A percentile compares a stretch with the other conserved stretches of the same genome.
Conservation (phyloP, 2,888 invertebrate genomes). For the Polia nebulosa region DNA sequence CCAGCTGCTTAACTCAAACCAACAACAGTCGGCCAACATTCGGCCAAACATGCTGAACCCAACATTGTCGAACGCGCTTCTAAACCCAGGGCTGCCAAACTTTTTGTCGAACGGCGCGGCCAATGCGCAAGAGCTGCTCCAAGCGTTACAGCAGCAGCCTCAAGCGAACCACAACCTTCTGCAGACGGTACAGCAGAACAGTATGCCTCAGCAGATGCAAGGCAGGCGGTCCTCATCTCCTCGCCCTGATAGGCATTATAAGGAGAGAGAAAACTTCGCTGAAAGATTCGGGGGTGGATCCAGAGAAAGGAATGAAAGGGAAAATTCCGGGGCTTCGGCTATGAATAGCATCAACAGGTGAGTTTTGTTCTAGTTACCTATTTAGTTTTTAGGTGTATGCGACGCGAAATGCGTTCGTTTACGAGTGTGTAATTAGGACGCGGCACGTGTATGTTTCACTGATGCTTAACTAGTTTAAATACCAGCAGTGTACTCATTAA, state of each 20-base stretch:
- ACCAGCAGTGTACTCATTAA: neutral
- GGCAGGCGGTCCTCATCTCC: conserved; percentile 88
- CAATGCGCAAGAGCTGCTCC: conserved; percentile 94
- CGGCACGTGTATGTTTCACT: conserved; percentile 11
- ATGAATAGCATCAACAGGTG: conserved; percentile 93
- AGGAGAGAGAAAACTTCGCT: conserved; percentile 86
- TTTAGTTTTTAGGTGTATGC: conserved; percentile 18
- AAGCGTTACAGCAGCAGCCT: conserved; percentile 92
- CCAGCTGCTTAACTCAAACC: conserved; percentile 92
- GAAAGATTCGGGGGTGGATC: conserved; percentile 86
- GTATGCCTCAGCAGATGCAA: conserved; percentile 87
- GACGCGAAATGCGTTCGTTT: conserved; percentile 14
- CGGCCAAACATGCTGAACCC: conserved; percentile 91
- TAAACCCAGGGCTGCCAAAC: conserved; percentile 94
- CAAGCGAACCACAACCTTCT: conserved; percentile 87
- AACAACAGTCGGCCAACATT: conserved; percentile 87
- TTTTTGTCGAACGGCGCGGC: conserved; percentile 93
- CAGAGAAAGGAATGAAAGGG: conserved; percentile 89
- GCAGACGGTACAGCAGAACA: conserved; percentile 88
- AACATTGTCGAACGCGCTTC: conserved; percentile 92
- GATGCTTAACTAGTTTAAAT: conserved; percentile 5
- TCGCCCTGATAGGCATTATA: conserved; percentile 87
- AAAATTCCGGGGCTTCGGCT: conserved; percentile 90
- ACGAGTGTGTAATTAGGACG: conserved; percentile 7
- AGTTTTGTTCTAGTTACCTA: conserved; percentile 68